Evolutionary conservation across 1,140 invertebrate species (phyloP).

Genomic region (Pogonomyrmex barbatus): DNA sequence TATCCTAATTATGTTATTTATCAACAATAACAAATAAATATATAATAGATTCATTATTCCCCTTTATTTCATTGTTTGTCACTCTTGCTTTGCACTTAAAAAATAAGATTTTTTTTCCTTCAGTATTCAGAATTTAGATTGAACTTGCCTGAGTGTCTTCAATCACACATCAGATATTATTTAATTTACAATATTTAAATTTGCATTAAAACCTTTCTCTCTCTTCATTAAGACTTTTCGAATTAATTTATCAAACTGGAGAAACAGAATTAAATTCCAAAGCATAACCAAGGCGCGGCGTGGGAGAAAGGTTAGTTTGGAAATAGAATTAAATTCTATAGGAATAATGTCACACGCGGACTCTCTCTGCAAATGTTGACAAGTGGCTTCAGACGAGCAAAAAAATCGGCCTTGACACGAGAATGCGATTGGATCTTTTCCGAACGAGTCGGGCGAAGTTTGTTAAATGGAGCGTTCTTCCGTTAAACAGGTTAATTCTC

Average conservation of each 20-base stretch:
- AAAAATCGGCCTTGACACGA: conserved; percentile 25
- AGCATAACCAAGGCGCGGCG: not conserved
- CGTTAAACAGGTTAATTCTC: conserved; percentile 9
- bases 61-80: too few species aligned
- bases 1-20: not conserved
- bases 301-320: conserved; percentile 28
- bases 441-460: too few species aligned
- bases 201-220: not conserved
- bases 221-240: not conserved
- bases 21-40: not conserved
- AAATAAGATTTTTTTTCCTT: not conserved
- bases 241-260: not conserved
- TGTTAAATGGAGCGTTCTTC: not conserved
- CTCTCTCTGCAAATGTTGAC: conserved; percentile 17
- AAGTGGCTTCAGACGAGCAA: not conserved
- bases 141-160: not conserved
- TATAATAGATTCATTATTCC: too few species aligned
- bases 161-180: too few species aligned
- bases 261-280: not conserved
- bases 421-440: conserved; percentile 13
- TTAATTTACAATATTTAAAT: too few species aligned
- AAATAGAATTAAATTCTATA: not conserved
- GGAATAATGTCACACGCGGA: not conserved
- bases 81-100: too few species aligned
- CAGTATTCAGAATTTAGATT: not conserved